phyloP scores from a whole-genome alignment of 2,888 invertebrate genomes.

The Rosalia funebris region DNA sequence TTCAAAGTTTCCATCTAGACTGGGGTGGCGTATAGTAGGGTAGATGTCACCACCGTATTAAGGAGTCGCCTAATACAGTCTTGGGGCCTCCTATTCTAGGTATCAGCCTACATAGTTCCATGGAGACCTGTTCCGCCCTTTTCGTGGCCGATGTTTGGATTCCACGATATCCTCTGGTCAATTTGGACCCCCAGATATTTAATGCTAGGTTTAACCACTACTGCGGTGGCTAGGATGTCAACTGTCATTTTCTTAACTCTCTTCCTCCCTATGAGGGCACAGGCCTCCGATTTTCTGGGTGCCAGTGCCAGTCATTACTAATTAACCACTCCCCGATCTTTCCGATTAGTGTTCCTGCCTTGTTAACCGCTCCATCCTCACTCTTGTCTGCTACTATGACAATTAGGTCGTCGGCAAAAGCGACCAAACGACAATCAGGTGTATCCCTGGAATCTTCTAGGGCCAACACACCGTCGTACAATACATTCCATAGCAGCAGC shows the following conservation, averaged over 20 bases:
- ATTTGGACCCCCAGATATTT: background rate
- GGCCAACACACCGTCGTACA: slow-evolving; percentile 28
- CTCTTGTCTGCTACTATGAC: background rate
- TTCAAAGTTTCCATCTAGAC: no score
- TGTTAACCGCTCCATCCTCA: background rate
- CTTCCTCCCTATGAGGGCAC: background rate
- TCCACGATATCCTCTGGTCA: background rate
- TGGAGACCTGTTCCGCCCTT: background rate
- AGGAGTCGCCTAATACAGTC: background rate
- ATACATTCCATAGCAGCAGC: slow-evolving; percentile 26
- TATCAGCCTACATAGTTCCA: background rate
- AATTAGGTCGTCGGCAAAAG: background rate
- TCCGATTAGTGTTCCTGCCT: background rate
- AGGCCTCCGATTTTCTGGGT: background rate
- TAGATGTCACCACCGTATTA: no score
- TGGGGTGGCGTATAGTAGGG: no score
- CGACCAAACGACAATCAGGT: background rate
- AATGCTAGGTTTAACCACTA: background rate
- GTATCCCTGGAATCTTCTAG: background rate
- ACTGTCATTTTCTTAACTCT: background rate
- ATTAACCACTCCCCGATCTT: background rate
- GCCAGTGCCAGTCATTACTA: background rate
- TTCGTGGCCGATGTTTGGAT: background rate
- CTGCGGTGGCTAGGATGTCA: background rate
- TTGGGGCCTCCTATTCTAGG: background rate